Conservation (phyloP, 2,888 invertebrate species). For the Rutpela maculata region DNA sequence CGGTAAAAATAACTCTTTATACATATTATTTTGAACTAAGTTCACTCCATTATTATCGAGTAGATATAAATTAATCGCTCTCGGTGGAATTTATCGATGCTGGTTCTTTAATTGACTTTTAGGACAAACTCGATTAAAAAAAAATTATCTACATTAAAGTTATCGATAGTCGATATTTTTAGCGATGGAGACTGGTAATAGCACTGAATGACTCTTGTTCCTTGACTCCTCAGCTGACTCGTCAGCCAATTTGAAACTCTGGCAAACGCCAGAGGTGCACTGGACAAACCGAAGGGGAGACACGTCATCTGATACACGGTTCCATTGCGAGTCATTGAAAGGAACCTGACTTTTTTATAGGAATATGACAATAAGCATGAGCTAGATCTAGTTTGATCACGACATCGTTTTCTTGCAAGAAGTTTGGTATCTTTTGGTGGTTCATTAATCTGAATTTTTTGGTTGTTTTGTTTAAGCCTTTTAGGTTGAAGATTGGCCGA, state of each 20-base stretch:
- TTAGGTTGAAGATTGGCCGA: slow-evolving; percentile 48
- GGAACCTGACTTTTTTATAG: slow-evolving; percentile 41
- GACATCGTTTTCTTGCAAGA: slow-evolving; percentile 42
- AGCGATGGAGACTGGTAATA: too few species aligned
- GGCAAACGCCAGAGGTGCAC: slow-evolving; percentile 44
- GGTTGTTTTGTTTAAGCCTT: slow-evolving; percentile 40
- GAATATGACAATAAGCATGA: slow-evolving; percentile 42
- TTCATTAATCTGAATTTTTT: slow-evolving; percentile 42
- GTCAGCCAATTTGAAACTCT: slow-evolving; percentile 46
- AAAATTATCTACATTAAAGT: too few species aligned
- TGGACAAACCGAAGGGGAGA: slow-evolving; percentile 49
- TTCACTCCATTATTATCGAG: too few species aligned
- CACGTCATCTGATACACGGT: slow-evolving; percentile 42
- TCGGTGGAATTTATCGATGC: too few species aligned
- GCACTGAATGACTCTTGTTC: slow-evolving; percentile 41
- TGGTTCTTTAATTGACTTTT: too few species aligned
- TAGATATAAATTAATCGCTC: too few species aligned
- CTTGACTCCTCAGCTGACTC: slow-evolving; percentile 11
- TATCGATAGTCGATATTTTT: too few species aligned
- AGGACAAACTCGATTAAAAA: too few species aligned
- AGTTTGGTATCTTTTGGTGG: slow-evolving; percentile 43
- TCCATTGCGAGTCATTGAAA: slow-evolving; percentile 42
- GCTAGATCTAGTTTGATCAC: slow-evolving; percentile 41
- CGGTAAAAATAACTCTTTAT: too few species aligned
- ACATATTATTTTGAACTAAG: too few species aligned